These are phyloP conservation scores for Mungos mungo DNA, from an alignment of 2,113 vertebrate species.

Conservation along the genomic window DNA sequence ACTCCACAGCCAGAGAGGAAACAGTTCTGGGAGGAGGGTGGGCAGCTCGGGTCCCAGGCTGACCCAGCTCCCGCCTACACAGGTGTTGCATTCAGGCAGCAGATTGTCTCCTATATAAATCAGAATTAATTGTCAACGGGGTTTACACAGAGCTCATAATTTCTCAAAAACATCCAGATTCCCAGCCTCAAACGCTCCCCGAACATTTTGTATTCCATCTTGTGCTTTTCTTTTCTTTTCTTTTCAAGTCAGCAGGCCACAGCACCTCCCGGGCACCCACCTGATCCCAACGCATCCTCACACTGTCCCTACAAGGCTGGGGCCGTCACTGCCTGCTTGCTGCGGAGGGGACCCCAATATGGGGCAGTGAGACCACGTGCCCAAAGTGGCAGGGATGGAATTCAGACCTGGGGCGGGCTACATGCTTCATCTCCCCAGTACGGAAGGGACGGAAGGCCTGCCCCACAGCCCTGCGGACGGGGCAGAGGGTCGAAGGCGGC, in stretches of 20 bases:
- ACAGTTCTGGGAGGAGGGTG: background rate
- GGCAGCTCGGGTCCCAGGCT: background rate
- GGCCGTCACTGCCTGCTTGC: background rate
- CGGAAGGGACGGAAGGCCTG: rapidly evolving
- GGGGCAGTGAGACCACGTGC: background rate
- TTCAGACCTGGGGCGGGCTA: background rate
- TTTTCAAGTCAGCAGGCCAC: background rate
- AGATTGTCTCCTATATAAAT: background rate
- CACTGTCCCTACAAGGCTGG: background rate
- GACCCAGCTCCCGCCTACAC: background rate
- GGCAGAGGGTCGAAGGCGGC: background rate
- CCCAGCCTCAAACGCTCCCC: background rate
- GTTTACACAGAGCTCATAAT: background rate
- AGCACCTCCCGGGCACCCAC: background rate
- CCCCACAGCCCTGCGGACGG: rapidly evolving
- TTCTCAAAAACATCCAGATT: background rate
- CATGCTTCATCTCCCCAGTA: background rate
- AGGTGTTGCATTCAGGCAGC: background rate
- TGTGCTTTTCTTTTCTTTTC: background rate
- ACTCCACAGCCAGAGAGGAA: background rate
- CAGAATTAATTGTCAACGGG: background rate
- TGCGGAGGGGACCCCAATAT: background rate
- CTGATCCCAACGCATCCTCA: background rate
- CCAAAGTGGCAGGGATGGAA: background rate
- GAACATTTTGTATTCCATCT: background rate